Conservation (phyloP, 1,140 invertebrate genomes). For the Watersipora subatra region DNA sequence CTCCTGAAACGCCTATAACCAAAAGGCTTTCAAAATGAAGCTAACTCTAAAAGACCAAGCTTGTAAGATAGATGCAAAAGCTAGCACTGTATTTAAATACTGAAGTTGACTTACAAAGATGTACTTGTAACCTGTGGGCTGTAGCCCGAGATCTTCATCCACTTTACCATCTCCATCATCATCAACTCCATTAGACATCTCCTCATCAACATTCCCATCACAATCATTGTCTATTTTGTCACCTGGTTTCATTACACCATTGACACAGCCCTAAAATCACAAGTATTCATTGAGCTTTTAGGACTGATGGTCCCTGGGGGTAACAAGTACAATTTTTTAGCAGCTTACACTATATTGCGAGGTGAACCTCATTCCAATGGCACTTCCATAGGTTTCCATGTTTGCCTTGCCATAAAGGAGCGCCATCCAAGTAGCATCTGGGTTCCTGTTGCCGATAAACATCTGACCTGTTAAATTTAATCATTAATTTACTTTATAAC, state of each 20-base stretch:
- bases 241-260: slow-evolving; percentile 7
- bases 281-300: too few species aligned
- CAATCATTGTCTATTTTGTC: slow-evolving; percentile 26
- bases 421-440: not conserved
- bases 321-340: too few species aligned
- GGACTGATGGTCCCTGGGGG: too few species aligned
- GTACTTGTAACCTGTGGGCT: not conserved
- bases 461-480: too few species aligned
- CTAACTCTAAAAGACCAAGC: too few species aligned
- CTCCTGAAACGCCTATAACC: not conserved
- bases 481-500: too few species aligned
- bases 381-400: not conserved
- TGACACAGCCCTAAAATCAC: too few species aligned
- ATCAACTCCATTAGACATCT: slow-evolving; percentile 5
- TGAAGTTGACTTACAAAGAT: not conserved
- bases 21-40: too few species aligned
- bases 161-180: not conserved
- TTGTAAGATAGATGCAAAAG: too few species aligned
- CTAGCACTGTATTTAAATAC: too few species aligned
- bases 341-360: too few species aligned
- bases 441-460: not conserved
- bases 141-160: not conserved
- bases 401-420: not conserved
- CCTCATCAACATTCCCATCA: slow-evolving; percentile 23
- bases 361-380: too few species aligned